These are phyloP conservation scores for Drosophila sechellia DNA, from an alignment of 1,140 invertebrate species.

Conservation along the genomic window DNA sequence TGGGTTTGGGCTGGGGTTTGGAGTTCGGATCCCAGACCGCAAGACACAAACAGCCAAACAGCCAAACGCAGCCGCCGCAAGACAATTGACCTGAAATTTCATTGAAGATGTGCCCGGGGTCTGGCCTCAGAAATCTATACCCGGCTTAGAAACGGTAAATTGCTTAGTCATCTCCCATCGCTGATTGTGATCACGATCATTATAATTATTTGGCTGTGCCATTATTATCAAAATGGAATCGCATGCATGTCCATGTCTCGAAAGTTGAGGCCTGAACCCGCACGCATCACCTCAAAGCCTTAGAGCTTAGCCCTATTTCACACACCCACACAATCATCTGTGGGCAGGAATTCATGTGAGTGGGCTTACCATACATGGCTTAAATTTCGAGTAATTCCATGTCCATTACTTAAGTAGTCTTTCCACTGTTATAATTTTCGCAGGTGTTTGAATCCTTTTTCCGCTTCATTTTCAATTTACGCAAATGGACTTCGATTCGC, in stretches of 20 bases:
- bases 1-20: slow-evolving; percentile 31
- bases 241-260: slow-evolving; percentile 58
- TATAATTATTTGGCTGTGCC: slow-evolving; percentile 79
- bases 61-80: slow-evolving; percentile 60
- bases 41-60: slow-evolving; percentile 26
- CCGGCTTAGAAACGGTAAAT: slow-evolving; percentile 73
- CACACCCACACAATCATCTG: slow-evolving; percentile 53
- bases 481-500: slow-evolving; percentile 57
- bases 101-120: slow-evolving; percentile 70
- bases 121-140: slow-evolving; percentile 56
- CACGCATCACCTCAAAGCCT: slow-evolving; percentile 29
- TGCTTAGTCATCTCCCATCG: slow-evolving; percentile 67
- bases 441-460: slow-evolving; percentile 68
- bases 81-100: slow-evolving; percentile 83
- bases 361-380: neutral
- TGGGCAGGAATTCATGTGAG: neutral
- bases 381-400: neutral
- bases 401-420: slow-evolving; percentile 12
- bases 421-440: slow-evolving; percentile 26
- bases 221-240: slow-evolving; percentile 83
- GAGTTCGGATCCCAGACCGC: slow-evolving; percentile 45
- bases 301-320: slow-evolving; percentile 60
- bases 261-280: slow-evolving; percentile 20
- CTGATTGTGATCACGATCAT: slow-evolving; percentile 80
- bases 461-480: slow-evolving; percentile 73